Conservation (phyloP, 53 echinoderm and acorn worm genomes). For the Arbacia lixula region DNA sequence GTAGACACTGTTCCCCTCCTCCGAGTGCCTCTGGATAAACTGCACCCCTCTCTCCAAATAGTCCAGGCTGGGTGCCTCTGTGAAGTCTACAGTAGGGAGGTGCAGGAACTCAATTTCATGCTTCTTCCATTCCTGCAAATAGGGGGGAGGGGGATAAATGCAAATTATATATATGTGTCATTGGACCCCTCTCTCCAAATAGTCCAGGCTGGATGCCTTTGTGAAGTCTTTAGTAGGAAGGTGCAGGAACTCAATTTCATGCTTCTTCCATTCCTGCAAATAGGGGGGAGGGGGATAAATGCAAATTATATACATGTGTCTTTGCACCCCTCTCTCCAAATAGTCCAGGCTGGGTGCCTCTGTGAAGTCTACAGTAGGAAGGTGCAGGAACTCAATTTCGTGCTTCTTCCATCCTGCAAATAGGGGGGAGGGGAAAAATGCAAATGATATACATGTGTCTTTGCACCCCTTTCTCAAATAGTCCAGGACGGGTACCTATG, state of each 20-base stretch:
- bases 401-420: slow-evolving; percentile 76
- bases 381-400: slow-evolving; percentile 64
- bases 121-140: slow-evolving; percentile 83
- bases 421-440: neutral
- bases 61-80: slow-evolving; percentile 82
- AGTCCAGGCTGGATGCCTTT: slow-evolving; percentile 71
- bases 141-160: neutral
- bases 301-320: neutral
- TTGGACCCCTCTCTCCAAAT: slow-evolving; percentile 67
- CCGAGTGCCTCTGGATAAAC: slow-evolving; percentile 78
- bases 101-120: slow-evolving; percentile 75
- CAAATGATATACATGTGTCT: neutral
- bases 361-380: slow-evolving; percentile 79
- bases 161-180: slow-evolving; percentile 2
- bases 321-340: slow-evolving; percentile 69
- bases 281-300: neutral
- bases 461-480: slow-evolving; percentile 59
- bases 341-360: slow-evolving; percentile 74
- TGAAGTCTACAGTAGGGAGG: slow-evolving; percentile 87
- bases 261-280: slow-evolving; percentile 77
- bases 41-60: slow-evolving; percentile 76
- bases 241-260: slow-evolving; percentile 64
- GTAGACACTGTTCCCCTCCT: slow-evolving; percentile 79
- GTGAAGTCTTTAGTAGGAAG: slow-evolving; percentile 81
- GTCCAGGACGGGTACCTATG: slow-evolving; percentile 71